Percentiles rank a stretch among this genome's conserved stretches.
These are phyloP conservation scores for Trachymyrmex cornetzi DNA, from an alignment of 1,140 invertebrate species.

Conservation along the genomic window DNA sequence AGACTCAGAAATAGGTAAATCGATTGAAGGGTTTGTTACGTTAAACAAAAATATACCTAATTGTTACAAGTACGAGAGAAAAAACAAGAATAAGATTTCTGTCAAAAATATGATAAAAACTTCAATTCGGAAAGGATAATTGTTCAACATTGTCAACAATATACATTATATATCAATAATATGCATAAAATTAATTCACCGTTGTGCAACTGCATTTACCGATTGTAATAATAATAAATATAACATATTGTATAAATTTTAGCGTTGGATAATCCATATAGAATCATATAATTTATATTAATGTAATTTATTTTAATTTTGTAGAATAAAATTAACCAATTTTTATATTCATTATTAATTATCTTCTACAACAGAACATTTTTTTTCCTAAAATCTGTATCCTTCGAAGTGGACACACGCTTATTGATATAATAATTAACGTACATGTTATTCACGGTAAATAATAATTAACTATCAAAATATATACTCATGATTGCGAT, in stretches of 20 bases:
- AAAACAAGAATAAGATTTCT: neutral
- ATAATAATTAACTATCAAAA: conserved; percentile 11
- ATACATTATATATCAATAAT: neutral
- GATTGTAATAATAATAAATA: conserved; percentile 25
- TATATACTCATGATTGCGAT: neutral
- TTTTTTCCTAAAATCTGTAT: neutral
- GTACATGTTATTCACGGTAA: neutral
- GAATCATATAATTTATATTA: neutral
- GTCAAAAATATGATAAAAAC: neutral
- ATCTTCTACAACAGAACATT: neutral
- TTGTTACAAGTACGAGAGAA: neutral
- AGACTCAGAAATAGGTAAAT: conserved; percentile 47
- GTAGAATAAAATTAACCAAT: neutral
- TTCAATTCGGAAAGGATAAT: neutral
- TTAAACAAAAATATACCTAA: conserved; percentile 9
- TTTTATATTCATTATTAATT: neutral
- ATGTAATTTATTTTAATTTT: neutral
- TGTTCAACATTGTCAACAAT: neutral
- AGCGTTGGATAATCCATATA: neutral
- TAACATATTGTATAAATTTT: neutral
- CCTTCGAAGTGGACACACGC: neutral
- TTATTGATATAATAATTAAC: neutral
- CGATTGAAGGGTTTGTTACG: conserved; percentile 74
- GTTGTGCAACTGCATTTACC: neutral
- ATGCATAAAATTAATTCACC: neutral